Percentiles rank a stretch among this genome's conserved stretches.
Evolutionary conservation across 2,113 vertebrate genomes (phyloP).

Genomic region (Delphinapterus leucas): DNA sequence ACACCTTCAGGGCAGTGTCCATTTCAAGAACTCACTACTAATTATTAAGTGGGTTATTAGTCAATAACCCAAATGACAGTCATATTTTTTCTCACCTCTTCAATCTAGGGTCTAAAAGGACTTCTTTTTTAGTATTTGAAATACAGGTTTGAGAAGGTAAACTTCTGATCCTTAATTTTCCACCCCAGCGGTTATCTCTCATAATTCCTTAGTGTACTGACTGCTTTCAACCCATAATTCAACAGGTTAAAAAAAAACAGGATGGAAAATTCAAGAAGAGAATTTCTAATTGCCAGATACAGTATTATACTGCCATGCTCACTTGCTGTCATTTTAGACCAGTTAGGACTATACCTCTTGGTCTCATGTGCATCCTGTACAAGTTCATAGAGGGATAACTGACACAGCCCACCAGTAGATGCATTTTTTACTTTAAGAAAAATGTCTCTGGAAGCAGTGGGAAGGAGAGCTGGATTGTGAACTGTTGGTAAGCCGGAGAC

Average conservation of each 20-base stretch:
- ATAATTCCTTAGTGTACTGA: neutral
- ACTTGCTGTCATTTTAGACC: neutral
- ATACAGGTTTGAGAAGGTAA: neutral
- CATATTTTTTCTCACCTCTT: neutral
- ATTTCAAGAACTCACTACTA: neutral
- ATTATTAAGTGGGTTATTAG: neutral
- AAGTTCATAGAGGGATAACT: neutral
- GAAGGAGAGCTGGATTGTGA: neutral
- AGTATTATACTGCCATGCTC: neutral
- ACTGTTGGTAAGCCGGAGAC: neutral
- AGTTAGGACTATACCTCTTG: neutral
- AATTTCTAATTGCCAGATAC: neutral
- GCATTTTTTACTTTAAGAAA: neutral
- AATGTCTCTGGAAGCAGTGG: neutral
- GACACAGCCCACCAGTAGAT: neutral
- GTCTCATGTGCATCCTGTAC: neutral
- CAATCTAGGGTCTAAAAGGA: neutral
- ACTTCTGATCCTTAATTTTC: neutral
- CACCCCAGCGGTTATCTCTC: neutral
- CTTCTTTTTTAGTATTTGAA: neutral
- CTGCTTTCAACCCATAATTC: neutral
- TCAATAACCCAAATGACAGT: neutral
- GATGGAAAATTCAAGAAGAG: neutral
- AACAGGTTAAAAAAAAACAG: neutral
- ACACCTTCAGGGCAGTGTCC: neutral